phyloP scores from a whole-genome alignment of 2,888 invertebrate genomes.

The Isotomurus palustris region DNA sequence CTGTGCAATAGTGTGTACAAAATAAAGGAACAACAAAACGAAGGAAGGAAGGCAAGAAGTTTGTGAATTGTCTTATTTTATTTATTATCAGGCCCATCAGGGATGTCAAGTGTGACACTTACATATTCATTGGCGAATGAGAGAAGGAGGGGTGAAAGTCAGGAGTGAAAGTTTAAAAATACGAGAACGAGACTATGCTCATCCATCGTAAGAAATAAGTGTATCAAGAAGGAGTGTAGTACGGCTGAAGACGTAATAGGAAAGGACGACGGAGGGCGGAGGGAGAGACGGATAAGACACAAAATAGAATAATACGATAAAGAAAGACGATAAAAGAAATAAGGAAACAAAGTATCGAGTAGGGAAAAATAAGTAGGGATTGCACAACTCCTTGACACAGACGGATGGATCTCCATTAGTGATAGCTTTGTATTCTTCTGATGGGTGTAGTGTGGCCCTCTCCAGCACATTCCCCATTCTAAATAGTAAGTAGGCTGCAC shows the following conservation, averaged over 20 bases:
- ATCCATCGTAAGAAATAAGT: too few species aligned
- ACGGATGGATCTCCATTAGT: slow-evolving; percentile 25
- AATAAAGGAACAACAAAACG: too few species aligned
- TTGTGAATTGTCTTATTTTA: too few species aligned
- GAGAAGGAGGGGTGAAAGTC: background rate
- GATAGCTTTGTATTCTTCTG: slow-evolving; percentile 21
- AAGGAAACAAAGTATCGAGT: slow-evolving; percentile 10
- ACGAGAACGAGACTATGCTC: too few species aligned
- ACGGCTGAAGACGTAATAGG: background rate
- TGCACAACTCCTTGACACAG: slow-evolving; percentile 20
- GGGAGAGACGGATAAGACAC: background rate
- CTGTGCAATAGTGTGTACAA: too few species aligned
- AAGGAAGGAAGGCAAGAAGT: too few species aligned
- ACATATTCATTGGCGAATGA: slow-evolving; percentile 6
- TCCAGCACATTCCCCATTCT: too few species aligned
- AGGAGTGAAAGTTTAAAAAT: background rate
- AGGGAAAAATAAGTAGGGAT: slow-evolving; percentile 18
- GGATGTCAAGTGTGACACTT: background rate
- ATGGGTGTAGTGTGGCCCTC: slow-evolving; percentile 1
- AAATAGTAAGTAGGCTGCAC: too few species aligned
- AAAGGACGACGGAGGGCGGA: background rate
- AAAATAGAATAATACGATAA: slow-evolving; percentile 1
- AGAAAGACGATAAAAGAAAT: background rate
- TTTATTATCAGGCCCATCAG: too few species aligned
- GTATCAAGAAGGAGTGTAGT: too few species aligned